Evolutionary conservation across 2,888 invertebrate genomes (phyloP).

Genomic region (Pilophorus perplexus): DNA sequence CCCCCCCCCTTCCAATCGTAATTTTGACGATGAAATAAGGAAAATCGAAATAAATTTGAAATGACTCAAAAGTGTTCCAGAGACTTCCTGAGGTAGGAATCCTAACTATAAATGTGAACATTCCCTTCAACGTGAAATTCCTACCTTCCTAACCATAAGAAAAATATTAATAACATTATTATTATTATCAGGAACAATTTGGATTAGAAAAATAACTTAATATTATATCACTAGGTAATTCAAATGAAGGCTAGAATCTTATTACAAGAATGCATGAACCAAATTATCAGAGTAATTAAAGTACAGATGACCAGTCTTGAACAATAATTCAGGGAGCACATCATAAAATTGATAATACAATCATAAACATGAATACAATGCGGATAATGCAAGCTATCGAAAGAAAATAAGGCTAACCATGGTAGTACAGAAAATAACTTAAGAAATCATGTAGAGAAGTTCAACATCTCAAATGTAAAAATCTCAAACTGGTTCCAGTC

Average conservation of each 20-base stretch:
- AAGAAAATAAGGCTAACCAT: not conserved
- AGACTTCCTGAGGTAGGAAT: not conserved
- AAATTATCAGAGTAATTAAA: constrained; percentile 3
- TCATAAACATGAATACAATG: not conserved
- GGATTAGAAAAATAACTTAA: constrained; percentile 14
- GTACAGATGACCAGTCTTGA: constrained; percentile 6
- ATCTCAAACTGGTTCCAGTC: constrained; percentile 19
- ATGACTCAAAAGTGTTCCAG: not conserved
- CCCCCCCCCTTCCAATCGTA: too few species aligned
- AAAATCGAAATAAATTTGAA: too few species aligned
- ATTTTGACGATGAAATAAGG: too few species aligned
- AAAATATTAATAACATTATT: not conserved
- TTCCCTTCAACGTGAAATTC: too few species aligned
- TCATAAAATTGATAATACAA: not conserved
- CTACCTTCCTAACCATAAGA: not conserved
- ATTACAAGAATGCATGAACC: not conserved
- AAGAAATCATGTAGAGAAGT: too few species aligned
- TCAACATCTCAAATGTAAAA: too few species aligned
- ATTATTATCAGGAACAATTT: constrained; percentile 18
- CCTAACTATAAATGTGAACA: not conserved
- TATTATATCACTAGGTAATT: constrained; percentile 6
- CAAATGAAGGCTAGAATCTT: not conserved
- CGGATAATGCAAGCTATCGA: not conserved
- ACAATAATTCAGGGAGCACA: not conserved
- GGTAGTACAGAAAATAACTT: not conserved